Evolutionary conservation across 1,140 invertebrate species (phyloP).

Genomic region (Tetranychus urticae): DNA sequence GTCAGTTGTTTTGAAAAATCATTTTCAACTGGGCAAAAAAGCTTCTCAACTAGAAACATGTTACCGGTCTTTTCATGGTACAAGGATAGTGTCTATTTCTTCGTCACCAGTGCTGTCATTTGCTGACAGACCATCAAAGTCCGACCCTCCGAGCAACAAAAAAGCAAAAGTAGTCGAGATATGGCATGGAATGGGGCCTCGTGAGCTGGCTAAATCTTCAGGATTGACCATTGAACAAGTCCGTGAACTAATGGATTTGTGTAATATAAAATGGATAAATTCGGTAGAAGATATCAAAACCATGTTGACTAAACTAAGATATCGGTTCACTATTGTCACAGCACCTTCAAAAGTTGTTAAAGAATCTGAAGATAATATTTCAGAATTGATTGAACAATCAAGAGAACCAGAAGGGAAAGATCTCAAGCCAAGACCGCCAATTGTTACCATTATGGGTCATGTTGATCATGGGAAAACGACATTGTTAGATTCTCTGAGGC

Average conservation of each 20-base stretch:
- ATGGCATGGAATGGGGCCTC: neutral
- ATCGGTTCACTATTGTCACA: neutral
- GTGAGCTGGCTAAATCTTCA: neutral
- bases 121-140: too few relatives aligned
- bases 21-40: too few relatives aligned
- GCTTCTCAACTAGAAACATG: too few relatives aligned
- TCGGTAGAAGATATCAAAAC: neutral
- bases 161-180: neutral
- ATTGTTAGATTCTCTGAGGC: constrained; percentile 62
- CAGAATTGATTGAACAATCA: neutral
- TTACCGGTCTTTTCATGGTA: too few relatives aligned
- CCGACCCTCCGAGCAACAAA: neutral
- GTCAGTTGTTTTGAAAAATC: too few relatives aligned
- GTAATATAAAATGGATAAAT: neutral
- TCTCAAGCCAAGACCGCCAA: constrained; percentile 38
- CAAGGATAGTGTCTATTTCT: too few relatives aligned
- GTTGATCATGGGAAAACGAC: constrained; percentile 99
- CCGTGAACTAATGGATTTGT: neutral
- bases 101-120: too few relatives aligned
- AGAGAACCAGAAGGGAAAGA: neutral
- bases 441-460: constrained; percentile 97
- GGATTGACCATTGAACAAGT: neutral
- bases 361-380: neutral
- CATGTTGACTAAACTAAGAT: neutral
- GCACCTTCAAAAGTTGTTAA: neutral